Evolutionary conservation across 2,113 vertebrate species (phyloP).

Genomic region (Donacobius atricapilla): DNA sequence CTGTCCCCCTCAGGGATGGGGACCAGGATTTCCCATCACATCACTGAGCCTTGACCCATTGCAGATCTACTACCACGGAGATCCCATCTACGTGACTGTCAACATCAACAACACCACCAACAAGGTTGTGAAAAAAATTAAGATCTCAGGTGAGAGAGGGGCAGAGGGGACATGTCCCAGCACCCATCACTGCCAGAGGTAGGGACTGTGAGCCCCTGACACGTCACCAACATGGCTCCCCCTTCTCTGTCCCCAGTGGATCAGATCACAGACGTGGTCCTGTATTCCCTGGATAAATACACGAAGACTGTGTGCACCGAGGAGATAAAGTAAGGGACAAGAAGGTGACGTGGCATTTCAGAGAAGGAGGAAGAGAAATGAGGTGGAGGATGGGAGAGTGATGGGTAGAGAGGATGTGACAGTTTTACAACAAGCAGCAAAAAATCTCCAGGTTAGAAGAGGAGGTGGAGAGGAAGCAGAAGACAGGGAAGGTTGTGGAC

Average conservation of each 20-base stretch:
- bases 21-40: rapidly evolving
- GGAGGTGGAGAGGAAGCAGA: neutral
- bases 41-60: neutral
- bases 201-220: neutral
- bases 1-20: rapidly evolving
- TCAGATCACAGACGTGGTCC: constrained; percentile 84
- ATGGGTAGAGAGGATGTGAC: neutral
- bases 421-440: neutral
- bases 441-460: neutral
- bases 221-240: rapidly evolving
- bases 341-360: rapidly evolving
- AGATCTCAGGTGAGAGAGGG: constrained; percentile 74
- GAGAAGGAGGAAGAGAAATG: neutral
- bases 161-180: neutral
- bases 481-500: neutral
- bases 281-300: constrained; percentile 91
- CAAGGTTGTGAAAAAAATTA: constrained; percentile 88
- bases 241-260: constrained; percentile 73
- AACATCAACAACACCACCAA: constrained; percentile 86
- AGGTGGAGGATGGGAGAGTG: neutral
- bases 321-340: constrained; percentile 81
- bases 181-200: rapidly evolving
- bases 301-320: constrained; percentile 78
- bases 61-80: constrained; percentile 86
- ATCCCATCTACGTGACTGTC: constrained; percentile 78